phyloP scores from a whole-genome alignment of 2,797 vertebrate species.

The Scomberomorus guttatus region DNA sequence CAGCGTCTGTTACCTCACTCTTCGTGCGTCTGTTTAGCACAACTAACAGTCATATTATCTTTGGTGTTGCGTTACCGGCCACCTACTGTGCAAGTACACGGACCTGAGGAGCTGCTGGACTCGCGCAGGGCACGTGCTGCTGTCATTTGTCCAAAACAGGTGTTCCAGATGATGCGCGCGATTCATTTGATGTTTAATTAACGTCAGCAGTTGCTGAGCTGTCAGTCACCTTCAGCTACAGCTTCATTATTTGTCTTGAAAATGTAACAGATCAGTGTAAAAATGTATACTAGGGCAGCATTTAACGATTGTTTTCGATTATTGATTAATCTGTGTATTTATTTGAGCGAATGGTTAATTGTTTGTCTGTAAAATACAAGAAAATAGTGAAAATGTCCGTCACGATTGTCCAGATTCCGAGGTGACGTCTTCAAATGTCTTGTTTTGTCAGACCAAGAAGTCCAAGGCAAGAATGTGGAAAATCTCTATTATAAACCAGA shows the following conservation, averaged over 20 bases:
- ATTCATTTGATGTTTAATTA: neutral
- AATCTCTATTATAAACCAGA: neutral
- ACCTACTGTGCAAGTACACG: slow-evolving; percentile 51
- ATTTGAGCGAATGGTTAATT: rapidly evolving
- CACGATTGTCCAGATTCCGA: neutral
- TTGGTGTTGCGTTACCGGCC: slow-evolving; percentile 27
- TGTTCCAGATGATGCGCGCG: slow-evolving; percentile 61
- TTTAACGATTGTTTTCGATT: neutral
- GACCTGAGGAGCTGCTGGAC: slow-evolving; percentile 50
- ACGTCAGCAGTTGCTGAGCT: neutral
- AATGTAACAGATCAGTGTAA: neutral
- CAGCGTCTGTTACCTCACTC: rapidly evolving
- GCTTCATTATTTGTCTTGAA: neutral
- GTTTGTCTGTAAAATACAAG: neutral
- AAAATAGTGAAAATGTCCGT: neutral
- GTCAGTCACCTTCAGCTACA: slow-evolving; percentile 6
- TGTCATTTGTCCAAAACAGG: slow-evolving; percentile 64
- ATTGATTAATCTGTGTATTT: neutral
- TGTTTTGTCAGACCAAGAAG: neutral
- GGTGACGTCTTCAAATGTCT: neutral
- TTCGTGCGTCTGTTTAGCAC: neutral
- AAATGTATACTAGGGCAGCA: no score
- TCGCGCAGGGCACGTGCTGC: slow-evolving; percentile 65
- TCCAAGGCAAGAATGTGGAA: neutral
- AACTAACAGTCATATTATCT: neutral